Evolutionary conservation across 2,797 vertebrate genomes (phyloP).

Genomic region (Moxostoma hubbsi): DNA sequence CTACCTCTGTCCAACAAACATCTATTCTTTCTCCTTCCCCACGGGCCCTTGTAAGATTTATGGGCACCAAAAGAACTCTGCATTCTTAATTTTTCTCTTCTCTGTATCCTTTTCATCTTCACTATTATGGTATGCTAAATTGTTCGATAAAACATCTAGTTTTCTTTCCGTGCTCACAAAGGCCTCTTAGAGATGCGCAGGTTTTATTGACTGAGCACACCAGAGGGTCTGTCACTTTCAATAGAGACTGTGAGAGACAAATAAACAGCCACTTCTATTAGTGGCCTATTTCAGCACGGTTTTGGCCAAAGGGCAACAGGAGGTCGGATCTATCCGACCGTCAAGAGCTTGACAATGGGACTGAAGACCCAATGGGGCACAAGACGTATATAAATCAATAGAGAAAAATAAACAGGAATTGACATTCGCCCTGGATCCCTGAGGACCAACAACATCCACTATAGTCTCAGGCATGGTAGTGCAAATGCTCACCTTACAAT

Average conservation of each 20-base stretch:
- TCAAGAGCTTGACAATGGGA: slow-evolving; percentile 33
- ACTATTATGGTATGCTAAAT: slow-evolving; percentile 54
- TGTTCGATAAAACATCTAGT: slow-evolving; percentile 76
- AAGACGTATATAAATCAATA: slow-evolving; percentile 67
- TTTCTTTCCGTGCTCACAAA: slow-evolving; percentile 74
- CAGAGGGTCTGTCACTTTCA: slow-evolving; percentile 70
- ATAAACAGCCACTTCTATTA: slow-evolving; percentile 77
- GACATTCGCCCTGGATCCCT: slow-evolving; percentile 40
- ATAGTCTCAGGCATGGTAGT: not conserved
- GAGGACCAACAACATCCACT: slow-evolving; percentile 14
- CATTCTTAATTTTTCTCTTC: slow-evolving; percentile 29
- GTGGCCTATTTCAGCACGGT: slow-evolving; percentile 64
- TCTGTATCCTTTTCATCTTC: slow-evolving; percentile 18
- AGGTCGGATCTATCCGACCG: slow-evolving; percentile 38
- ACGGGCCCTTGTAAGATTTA: slow-evolving; percentile 2
- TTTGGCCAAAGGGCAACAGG: not conserved
- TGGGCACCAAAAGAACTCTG: slow-evolving; percentile 27
- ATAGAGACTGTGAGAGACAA: slow-evolving; percentile 74
- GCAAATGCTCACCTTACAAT: slow-evolving; percentile 18
- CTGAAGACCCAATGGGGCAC: slow-evolving; percentile 35
- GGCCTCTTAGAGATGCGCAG: slow-evolving; percentile 59
- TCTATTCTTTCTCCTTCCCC: slow-evolving; percentile 9
- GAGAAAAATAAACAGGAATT: slow-evolving; percentile 65
- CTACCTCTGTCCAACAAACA: slow-evolving; percentile 12
- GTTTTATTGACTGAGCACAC: slow-evolving; percentile 73